Percentiles rank a stretch among this genome's conserved stretches.
These are phyloP conservation scores for Coregonus ussuriensis DNA, from an alignment of 2,797 vertebrate species.

Conservation along the genomic window DNA sequence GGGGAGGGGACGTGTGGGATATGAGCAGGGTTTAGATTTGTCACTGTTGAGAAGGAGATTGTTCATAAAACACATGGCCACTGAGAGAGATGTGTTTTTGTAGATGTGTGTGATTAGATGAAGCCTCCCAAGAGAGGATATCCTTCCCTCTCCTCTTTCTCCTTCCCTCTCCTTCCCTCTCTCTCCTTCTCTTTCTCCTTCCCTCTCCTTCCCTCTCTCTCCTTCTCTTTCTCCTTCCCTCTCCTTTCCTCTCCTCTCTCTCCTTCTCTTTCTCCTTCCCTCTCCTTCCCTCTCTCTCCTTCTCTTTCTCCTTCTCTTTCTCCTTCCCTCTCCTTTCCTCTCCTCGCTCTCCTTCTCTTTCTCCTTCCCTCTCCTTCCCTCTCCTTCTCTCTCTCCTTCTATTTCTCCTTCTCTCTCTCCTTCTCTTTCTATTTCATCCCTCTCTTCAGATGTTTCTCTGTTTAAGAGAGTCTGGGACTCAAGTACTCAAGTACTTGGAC, in stretches of 20 bases:
- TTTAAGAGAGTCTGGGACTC: background rate
- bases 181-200: too few relatives aligned
- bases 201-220: too few relatives aligned
- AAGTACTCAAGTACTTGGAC: conserved; percentile 30
- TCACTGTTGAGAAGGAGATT: conserved; percentile 48
- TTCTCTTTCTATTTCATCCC: conserved; percentile 13
- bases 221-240: too few relatives aligned
- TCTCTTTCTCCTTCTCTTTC: too few relatives aligned
- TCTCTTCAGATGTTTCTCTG: background rate
- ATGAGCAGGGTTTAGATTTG: conserved; percentile 33
- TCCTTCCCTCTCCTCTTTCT: conserved; percentile 40
- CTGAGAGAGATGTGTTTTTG: conserved; percentile 67
- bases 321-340: too few relatives aligned
- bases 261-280: too few relatives aligned
- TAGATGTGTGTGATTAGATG: conserved; percentile 70
- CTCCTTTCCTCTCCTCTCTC: too few relatives aligned
- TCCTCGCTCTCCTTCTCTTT: too few relatives aligned
- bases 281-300: too few relatives aligned
- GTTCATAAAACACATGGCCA: conserved; percentile 65
- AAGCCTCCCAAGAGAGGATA: conserved; percentile 56
- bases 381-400: background rate
- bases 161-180: conserved; percentile 38
- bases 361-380: background rate
- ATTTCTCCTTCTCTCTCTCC: conserved; percentile 18
- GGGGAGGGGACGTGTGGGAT: conserved; percentile 28